A percentile compares a stretch with the other conserved stretches of the same genome.
Evolutionary conservation across 64 coral and sea anemone species (phyloP).

Genomic region (Montipora capricornis): DNA sequence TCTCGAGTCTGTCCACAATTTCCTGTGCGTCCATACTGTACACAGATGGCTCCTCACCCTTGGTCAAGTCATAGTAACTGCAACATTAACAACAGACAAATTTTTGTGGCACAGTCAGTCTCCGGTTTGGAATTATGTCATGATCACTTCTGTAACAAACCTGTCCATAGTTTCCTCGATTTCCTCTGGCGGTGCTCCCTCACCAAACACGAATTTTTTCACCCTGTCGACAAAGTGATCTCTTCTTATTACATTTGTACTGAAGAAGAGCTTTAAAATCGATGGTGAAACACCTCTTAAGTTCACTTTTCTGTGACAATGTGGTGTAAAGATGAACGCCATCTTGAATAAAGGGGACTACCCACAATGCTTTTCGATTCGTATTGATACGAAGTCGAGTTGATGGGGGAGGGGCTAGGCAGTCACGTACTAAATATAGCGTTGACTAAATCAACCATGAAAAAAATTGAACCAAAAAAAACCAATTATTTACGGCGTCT

Average conservation of each 20-base stretch:
- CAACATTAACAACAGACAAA: not conserved
- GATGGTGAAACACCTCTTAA: not conserved
- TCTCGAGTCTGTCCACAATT: constrained; percentile 64
- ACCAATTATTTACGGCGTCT: too few relatives aligned
- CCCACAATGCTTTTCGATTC: not conserved
- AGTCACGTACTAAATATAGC: too few relatives aligned
- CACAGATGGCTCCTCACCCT: constrained; percentile 32
- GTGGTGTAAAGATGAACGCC: not conserved
- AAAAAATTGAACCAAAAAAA: too few relatives aligned
- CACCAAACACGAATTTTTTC: constrained; percentile 63
- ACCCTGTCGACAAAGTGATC: constrained; percentile 32
- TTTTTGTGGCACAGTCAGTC: not conserved
- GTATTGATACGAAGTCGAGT: not conserved
- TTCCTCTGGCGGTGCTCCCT: constrained; percentile 32
- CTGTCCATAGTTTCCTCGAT: constrained; percentile 17
- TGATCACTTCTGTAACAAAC: not conserved
- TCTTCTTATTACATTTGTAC: constrained; percentile 24
- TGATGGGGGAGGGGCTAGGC: not conserved
- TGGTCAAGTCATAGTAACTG: constrained; percentile 80
- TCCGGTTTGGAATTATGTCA: not conserved
- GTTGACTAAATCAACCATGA: too few relatives aligned
- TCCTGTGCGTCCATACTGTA: constrained; percentile 69
- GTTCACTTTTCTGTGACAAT: not conserved
- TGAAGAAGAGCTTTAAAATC: not conserved
- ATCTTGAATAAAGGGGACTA: not conserved